A percentile compares a stretch with the other conserved stretches of the same genome.
Conservation (phyloP, 2,888 invertebrate genomes). For the Lycia hirtaria region DNA sequence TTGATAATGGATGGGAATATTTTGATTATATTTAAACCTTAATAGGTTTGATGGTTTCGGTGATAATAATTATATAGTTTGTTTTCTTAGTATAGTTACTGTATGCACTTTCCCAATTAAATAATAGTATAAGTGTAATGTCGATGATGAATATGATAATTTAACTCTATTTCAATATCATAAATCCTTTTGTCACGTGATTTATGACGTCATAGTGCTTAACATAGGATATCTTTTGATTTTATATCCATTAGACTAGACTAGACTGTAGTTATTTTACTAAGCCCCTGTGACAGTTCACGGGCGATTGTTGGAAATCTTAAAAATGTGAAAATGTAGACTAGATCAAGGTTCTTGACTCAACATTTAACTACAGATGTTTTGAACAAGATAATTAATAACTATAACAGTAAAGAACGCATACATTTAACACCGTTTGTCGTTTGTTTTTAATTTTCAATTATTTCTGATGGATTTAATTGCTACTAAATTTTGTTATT, state of each 20-base stretch:
- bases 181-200: neutral
- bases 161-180: conserved; percentile 7
- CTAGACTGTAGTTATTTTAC: conserved; percentile 6
- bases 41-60: no score
- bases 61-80: no score
- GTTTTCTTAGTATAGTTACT: no score
- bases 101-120: no score
- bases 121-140: no score
- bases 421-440: neutral
- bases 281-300: conserved; percentile 24
- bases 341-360: conserved; percentile 24
- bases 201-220: neutral
- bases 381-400: conserved; percentile 1
- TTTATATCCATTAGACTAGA: neutral
- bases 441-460: no score
- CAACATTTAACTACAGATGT: conserved; percentile 5
- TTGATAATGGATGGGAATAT: no score
- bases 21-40: no score
- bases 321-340: conserved; percentile 22
- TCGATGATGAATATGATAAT: neutral
- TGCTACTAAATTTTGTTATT: no score
- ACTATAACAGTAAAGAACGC: conserved; percentile 4
- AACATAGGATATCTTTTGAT: conserved; percentile 1
- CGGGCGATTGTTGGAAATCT: conserved; percentile 24
- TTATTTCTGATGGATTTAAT: no score